These are phyloP conservation scores for Melinopterus prodromus DNA, from an alignment of 2,888 invertebrate species.

Conservation along the genomic window DNA sequence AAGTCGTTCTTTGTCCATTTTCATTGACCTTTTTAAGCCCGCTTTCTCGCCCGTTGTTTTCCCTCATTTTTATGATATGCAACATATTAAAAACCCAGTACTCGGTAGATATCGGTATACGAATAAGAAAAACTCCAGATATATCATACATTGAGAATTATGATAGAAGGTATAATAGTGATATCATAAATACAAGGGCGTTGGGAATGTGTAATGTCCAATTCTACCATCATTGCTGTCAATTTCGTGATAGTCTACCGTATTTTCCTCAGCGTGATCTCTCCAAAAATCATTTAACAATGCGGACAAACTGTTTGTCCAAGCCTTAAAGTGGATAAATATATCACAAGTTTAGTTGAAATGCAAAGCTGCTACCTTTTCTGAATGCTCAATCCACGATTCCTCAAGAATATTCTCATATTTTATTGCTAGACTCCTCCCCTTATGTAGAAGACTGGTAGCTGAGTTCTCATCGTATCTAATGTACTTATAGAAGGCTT, in stretches of 20 bases:
- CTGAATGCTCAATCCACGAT: conserved; percentile 64
- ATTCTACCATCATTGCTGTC: conserved; percentile 56
- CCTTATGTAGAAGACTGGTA: conserved; percentile 58
- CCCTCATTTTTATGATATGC: too few relatives aligned
- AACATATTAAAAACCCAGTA: too few relatives aligned
- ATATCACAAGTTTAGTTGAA: neutral
- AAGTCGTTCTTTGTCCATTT: too few relatives aligned
- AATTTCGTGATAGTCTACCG: conserved; percentile 61
- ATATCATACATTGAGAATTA: too few relatives aligned
- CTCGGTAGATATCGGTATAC: too few relatives aligned
- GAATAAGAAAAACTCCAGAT: too few relatives aligned
- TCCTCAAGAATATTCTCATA: conserved; percentile 59
- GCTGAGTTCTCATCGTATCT: conserved; percentile 59
- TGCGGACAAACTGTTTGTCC: conserved; percentile 62
- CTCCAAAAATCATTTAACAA: conserved; percentile 63
- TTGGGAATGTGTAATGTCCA: conserved; percentile 49
- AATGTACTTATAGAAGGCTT: conserved; percentile 64
- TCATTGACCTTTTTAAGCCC: too few relatives aligned
- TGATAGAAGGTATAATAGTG: too few relatives aligned
- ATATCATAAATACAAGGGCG: conserved; percentile 36
- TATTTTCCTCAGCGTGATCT: conserved; percentile 60
- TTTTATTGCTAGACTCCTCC: conserved; percentile 57
- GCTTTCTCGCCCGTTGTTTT: too few relatives aligned
- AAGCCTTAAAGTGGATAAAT: conserved; percentile 58
- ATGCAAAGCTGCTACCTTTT: conserved; percentile 57